These are phyloP conservation scores for Macaria liturata DNA, from an alignment of 2,888 invertebrate species.

Conservation along the genomic window DNA sequence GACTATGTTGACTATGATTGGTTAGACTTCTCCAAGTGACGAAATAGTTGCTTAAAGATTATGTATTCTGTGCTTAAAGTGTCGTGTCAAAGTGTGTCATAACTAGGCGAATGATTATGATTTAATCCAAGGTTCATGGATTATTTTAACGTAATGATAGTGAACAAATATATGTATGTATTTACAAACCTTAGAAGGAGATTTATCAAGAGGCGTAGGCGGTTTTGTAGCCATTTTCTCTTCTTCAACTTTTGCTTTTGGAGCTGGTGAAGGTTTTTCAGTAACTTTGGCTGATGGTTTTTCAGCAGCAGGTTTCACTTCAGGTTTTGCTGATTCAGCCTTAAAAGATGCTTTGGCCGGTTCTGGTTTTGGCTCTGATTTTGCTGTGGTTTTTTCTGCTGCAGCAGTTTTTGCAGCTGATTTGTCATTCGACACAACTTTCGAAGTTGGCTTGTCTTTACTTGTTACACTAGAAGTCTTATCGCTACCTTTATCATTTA, in stretches of 20 bases:
- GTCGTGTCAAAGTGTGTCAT: too few species aligned
- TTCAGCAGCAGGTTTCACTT: conserved; percentile 30
- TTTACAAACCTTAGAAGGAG: conserved; percentile 63
- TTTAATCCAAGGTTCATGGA: too few species aligned
- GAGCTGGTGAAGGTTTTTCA: conserved; percentile 42
- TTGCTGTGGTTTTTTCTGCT: conserved; percentile 38
- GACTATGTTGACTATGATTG: too few species aligned
- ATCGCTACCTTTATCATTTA: conserved; percentile 45
- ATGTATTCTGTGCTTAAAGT: too few species aligned
- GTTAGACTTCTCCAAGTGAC: too few species aligned
- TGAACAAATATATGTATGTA: too few species aligned
- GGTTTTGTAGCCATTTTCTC: conserved; percentile 77
- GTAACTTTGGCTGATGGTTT: conserved; percentile 44
- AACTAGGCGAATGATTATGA: too few species aligned
- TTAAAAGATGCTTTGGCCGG: conserved; percentile 30
- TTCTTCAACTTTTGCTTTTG: conserved; percentile 54
- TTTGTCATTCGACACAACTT: conserved; percentile 43
- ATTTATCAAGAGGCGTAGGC: conserved; percentile 65
- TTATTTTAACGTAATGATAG: too few species aligned
- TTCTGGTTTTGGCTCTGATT: conserved; percentile 40
- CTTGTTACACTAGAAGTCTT: conserved; percentile 38
- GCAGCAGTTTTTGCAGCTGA: conserved; percentile 34
- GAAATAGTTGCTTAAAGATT: too few species aligned
- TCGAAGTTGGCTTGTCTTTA: conserved; percentile 44
- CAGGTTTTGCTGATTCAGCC: conserved; percentile 28